These are phyloP conservation scores for Aegypius monachus DNA, from an alignment of 2,113 vertebrate genomes.

Conservation along the genomic window DNA sequence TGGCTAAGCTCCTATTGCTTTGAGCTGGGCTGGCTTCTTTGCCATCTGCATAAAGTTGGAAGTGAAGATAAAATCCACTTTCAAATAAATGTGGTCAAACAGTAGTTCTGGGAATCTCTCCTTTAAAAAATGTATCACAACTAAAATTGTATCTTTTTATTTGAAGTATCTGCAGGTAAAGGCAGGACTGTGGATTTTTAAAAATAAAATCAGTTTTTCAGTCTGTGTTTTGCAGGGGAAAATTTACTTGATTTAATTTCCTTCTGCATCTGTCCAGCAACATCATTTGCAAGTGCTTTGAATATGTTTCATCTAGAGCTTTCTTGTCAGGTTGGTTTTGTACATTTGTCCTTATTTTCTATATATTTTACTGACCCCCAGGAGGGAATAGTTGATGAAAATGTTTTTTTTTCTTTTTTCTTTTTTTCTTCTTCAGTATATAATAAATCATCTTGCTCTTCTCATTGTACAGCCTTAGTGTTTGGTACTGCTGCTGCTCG, in stretches of 20 bases:
- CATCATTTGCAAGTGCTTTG: constrained; percentile 43
- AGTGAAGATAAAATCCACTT: background rate
- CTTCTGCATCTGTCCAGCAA: constrained; percentile 22
- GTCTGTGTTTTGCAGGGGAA: background rate
- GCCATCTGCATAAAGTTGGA: background rate
- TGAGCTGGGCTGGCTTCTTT: background rate
- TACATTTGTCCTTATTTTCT: constrained; percentile 54
- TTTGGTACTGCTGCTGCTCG: background rate
- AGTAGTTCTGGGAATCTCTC: background rate
- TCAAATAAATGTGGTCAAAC: background rate
- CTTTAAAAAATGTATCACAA: background rate
- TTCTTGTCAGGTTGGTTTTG: constrained; percentile 48
- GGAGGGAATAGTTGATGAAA: constrained; percentile 45
- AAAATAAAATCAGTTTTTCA: background rate
- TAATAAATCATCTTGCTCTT: constrained; percentile 65
- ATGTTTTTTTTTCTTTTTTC: background rate
- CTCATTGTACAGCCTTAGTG: background rate
- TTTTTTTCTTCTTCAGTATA: background rate
- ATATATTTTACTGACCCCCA: constrained; percentile 32
- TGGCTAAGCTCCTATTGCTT: background rate
- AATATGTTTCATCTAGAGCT: constrained; percentile 34
- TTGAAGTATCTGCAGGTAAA: background rate
- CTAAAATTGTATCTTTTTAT: background rate
- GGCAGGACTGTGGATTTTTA: background rate
- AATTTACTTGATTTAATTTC: constrained; percentile 2